A percentile compares a stretch with the other conserved stretches of the same genome.
These are phyloP conservation scores for Calliphora vicina DNA, from an alignment of 1,140 invertebrate genomes.

Conservation along the genomic window DNA sequence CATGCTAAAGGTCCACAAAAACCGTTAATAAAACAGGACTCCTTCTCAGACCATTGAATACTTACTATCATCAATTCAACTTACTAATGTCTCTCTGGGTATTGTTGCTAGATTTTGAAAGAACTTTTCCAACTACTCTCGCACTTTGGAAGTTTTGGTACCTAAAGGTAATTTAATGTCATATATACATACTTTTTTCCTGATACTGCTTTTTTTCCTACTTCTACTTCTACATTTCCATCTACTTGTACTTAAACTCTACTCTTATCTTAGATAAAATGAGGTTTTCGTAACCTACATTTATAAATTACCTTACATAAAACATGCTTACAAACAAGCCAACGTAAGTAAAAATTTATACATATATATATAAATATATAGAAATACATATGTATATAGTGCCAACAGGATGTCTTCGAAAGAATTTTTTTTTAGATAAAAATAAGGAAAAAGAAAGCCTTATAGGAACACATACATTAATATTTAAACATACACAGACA, in stretches of 20 bases:
- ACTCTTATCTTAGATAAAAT: conserved; percentile 26
- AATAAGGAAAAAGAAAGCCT: too few relatives aligned
- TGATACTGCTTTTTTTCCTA: background rate
- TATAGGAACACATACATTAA: too few relatives aligned
- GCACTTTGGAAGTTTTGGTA: background rate
- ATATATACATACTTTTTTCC: conserved; percentile 11
- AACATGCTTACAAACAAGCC: background rate
- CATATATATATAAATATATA: background rate
- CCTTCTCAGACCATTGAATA: too few relatives aligned
- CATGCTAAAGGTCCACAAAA: too few relatives aligned
- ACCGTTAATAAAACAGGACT: too few relatives aligned
- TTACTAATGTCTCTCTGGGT: too few relatives aligned
- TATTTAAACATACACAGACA: too few relatives aligned
- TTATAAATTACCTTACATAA: conserved; percentile 28
- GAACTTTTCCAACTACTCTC: background rate
- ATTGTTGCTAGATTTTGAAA: background rate
- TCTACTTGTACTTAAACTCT: background rate
- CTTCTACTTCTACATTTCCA: background rate
- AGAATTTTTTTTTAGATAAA: too few relatives aligned
- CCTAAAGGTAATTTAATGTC: conserved; percentile 34
- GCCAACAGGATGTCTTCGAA: background rate
- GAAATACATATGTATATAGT: background rate
- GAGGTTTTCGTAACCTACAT: conserved; percentile 32
- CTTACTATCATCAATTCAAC: too few relatives aligned
- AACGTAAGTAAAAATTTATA: background rate